Evolutionary conservation across 1,140 invertebrate genomes (phyloP).

Genomic region (Caenorhabditis inopinata): DNA sequence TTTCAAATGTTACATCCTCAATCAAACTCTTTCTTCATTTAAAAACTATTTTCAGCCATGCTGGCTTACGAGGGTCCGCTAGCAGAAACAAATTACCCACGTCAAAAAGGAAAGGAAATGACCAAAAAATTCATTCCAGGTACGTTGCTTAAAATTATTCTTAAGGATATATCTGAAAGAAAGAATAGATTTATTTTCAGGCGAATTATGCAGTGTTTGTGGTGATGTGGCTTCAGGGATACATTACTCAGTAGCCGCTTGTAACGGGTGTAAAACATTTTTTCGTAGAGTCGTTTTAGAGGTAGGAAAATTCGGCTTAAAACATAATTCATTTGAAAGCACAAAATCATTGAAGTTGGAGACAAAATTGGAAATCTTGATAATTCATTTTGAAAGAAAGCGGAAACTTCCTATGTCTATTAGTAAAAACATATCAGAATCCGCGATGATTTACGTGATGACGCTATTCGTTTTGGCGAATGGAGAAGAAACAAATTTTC

Average conservation of each 20-base stretch:
- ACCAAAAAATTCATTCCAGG: constrained; percentile 7
- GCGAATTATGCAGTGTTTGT: constrained; percentile 57
- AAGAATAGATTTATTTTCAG: constrained; percentile 44
- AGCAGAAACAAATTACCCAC: background rate
- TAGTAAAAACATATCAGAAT: too few species aligned
- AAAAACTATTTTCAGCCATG: constrained; percentile 12
- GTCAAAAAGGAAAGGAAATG: background rate
- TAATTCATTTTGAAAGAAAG: too few species aligned
- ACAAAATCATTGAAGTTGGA: background rate
- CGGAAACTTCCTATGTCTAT: too few species aligned
- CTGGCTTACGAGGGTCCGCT: background rate
- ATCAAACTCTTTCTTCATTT: background rate
- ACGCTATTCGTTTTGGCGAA: too few species aligned
- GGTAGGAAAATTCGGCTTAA: constrained; percentile 26
- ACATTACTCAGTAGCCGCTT: constrained; percentile 50
- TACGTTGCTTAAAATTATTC: background rate
- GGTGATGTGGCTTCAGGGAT: constrained; percentile 61
- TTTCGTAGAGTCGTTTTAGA: constrained; percentile 57
- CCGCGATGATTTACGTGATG: too few species aligned
- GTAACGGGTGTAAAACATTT: constrained; percentile 60
- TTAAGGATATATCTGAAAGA: background rate
- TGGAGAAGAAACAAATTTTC: too few species aligned
- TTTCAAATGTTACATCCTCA: too few species aligned
- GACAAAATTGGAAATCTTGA: too few species aligned
- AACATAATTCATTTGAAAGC: background rate